phyloP scores from a whole-genome alignment of 2,113 vertebrate species.

The Quiscalus mexicanus region DNA sequence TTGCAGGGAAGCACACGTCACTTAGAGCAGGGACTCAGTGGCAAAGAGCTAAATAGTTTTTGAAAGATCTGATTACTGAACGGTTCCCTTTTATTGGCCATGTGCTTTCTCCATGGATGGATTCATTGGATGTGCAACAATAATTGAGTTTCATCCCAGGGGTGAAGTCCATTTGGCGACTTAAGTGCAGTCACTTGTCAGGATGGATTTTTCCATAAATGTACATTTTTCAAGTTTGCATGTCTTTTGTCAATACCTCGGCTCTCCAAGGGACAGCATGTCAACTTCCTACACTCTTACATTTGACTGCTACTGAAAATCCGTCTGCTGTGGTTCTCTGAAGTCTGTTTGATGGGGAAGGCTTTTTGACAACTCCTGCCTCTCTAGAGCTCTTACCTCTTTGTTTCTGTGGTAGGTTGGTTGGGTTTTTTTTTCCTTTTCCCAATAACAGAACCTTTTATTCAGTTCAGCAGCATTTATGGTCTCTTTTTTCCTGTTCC shows the following conservation, averaged over 20 bases:
- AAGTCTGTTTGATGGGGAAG: slow-evolving; percentile 60
- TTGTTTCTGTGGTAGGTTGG: not conserved
- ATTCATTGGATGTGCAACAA: slow-evolving; percentile 81
- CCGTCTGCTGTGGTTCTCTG: slow-evolving; percentile 54
- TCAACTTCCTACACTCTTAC: slow-evolving; percentile 60
- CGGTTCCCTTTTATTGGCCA: slow-evolving; percentile 69
- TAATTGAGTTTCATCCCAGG: slow-evolving; percentile 86
- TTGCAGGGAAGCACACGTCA: slow-evolving; percentile 77
- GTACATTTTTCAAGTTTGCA: slow-evolving; percentile 66
- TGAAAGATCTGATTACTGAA: slow-evolving; percentile 89
- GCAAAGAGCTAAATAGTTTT: slow-evolving; percentile 85
- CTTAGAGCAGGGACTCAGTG: slow-evolving; percentile 80
- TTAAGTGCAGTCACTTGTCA: slow-evolving; percentile 89
- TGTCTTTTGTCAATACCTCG: slow-evolving; percentile 62
- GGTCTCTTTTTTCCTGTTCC: not conserved
- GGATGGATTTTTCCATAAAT: slow-evolving; percentile 76
- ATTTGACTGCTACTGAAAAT: slow-evolving; percentile 68
- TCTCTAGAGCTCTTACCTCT: slow-evolving; percentile 64
- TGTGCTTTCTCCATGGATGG: slow-evolving; percentile 82
- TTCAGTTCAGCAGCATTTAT: slow-evolving; percentile 20
- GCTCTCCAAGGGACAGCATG: slow-evolving; percentile 66
- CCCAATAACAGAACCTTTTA: slow-evolving; percentile 11
- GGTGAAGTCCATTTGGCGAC: slow-evolving; percentile 82
- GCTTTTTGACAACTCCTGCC: slow-evolving; percentile 60
- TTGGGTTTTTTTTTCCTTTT: not conserved